These are phyloP conservation scores for Macropus fuliginosus DNA, from an alignment of 2,797 vertebrate species.

Conservation along the genomic window DNA sequence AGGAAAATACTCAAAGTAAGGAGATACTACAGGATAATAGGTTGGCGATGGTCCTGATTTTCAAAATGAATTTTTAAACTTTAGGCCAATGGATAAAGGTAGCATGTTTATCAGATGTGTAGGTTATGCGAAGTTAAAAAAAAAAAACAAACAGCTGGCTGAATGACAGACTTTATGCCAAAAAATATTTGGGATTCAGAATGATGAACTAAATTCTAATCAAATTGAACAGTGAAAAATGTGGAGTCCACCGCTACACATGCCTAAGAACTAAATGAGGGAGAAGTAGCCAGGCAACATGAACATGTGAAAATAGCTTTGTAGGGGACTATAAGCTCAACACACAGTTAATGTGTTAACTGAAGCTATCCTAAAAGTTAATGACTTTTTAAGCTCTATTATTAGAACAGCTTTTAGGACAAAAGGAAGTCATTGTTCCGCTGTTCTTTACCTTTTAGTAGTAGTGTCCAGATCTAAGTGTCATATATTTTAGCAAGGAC, in stretches of 20 bases:
- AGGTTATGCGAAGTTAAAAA: background rate
- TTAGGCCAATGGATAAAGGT: background rate
- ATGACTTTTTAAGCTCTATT: background rate
- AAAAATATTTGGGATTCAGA: background rate
- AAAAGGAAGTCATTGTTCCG: background rate
- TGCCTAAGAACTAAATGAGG: background rate
- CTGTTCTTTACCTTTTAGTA: background rate
- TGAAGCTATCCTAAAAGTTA: background rate
- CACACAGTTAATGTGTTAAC: background rate
- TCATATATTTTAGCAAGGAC: background rate
- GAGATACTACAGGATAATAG: background rate
- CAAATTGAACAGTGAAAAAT: background rate
- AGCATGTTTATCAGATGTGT: background rate
- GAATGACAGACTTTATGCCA: background rate
- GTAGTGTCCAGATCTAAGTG: background rate
- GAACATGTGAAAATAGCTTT: background rate
- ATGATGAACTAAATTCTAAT: background rate
- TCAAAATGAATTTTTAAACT: background rate
- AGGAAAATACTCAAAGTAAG: background rate
- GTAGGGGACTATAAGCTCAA: background rate
- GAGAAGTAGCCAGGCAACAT: background rate
- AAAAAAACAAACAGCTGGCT: background rate
- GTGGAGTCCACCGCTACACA: too few relatives aligned
- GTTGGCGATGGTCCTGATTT: background rate
- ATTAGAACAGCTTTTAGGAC: background rate